Conservation (phyloP, 2,113 vertebrate genomes). For the Microcebus tavaratra region DNA sequence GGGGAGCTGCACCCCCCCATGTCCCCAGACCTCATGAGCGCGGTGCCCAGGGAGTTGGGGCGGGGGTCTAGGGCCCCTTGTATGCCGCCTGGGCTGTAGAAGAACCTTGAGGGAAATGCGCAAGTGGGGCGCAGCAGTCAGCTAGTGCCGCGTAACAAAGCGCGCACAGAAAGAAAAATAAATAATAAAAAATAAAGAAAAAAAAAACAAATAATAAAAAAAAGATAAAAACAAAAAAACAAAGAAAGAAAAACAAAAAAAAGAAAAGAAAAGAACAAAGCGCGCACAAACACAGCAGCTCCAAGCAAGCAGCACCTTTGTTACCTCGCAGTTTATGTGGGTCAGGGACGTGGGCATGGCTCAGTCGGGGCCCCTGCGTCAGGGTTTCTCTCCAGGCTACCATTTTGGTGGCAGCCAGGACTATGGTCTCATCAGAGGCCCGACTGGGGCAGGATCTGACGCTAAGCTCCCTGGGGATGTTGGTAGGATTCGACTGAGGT, state of each 20-base stretch:
- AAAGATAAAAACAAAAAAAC: no score
- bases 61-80: not conserved
- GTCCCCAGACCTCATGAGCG: not conserved
- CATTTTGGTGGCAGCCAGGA: not conserved
- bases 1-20: no score
- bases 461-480: not conserved
- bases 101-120: not conserved
- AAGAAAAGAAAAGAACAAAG: no score
- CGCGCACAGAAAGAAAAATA: no score
- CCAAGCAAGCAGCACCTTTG: not conserved
- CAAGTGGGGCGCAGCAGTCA: not conserved
- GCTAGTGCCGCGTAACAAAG: not conserved
- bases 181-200: no score
- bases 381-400: not conserved
- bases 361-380: no score
- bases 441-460: not conserved
- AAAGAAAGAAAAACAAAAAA: no score
- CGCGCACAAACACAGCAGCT: not conserved
- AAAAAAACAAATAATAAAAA: no score
- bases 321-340: not conserved
- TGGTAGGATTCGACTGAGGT: not conserved
- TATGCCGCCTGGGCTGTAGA: not conserved
- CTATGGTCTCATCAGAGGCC: not conserved
- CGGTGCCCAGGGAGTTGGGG: not conserved
- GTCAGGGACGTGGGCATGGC: not conserved